Conservation (phyloP, 2,888 invertebrate species). For the Pandemis cinnamomeana region DNA sequence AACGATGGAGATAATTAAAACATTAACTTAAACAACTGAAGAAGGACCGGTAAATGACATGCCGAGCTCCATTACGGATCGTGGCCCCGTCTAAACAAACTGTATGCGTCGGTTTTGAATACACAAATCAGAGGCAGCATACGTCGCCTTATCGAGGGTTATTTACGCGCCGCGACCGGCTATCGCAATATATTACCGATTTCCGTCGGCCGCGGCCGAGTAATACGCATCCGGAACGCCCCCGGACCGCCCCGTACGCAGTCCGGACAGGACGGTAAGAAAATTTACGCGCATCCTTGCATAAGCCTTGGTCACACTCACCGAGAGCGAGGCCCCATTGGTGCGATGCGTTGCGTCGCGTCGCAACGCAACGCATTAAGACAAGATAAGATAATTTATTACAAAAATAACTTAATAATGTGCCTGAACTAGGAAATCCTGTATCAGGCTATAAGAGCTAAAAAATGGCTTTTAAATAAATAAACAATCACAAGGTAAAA, state of each 20-base stretch:
- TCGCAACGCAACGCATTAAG: too few relatives aligned
- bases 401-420: too few relatives aligned
- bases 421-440: too few relatives aligned
- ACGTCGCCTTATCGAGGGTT: conserved; percentile 61
- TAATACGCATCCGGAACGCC: conserved; percentile 81
- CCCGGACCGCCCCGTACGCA: conserved; percentile 57
- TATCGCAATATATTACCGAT: conserved; percentile 77
- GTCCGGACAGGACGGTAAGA: conserved; percentile 50
- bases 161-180: conserved; percentile 68
- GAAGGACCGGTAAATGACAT: too few relatives aligned
- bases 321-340: too few relatives aligned
- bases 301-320: neutral
- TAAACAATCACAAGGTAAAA: too few relatives aligned
- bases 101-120: conserved; percentile 40
- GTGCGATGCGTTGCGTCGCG: too few relatives aligned
- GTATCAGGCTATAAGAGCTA: too few relatives aligned
- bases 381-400: too few relatives aligned
- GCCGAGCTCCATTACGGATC: neutral
- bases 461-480: too few relatives aligned
- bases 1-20: too few relatives aligned
- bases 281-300: conserved; percentile 21
- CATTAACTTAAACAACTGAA: too few relatives aligned
- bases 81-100: neutral
- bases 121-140: conserved; percentile 52
- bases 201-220: conserved; percentile 79